Evolutionary conservation across 1,140 invertebrate genomes (phyloP), one percentile per base, ranked within the genome.

Genomic region (Achatina immaculata): DNA sequence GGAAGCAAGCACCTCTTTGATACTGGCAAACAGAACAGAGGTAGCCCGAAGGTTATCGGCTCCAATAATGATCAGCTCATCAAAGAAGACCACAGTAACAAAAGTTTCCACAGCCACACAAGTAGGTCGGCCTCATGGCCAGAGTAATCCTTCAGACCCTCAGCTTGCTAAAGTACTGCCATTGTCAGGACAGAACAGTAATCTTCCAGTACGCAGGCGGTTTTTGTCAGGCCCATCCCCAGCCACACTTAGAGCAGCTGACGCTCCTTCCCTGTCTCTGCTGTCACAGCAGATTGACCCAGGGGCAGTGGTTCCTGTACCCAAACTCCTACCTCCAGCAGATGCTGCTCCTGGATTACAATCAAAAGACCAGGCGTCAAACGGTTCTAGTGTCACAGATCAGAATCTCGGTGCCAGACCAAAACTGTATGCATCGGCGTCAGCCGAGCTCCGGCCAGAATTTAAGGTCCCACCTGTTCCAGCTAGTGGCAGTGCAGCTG

Each of bases 251-350:
- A 55, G 83, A 62, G 87, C 88, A 69, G 86, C 87, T n/a, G 80
- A 85, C 7, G 83, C 85, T 19, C 89, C 89, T n/a, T 36, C 86
- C 16, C 65, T 88, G 55, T 88, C 87, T 38, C 85, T 90, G 14
- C 51, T 89, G 21, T 79, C 82, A 19, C 80, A 80, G 43, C 62
- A 75, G 21, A 80, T 84, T 42, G 80, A 84, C 21, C 58, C 80
- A 55, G 28, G 85, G 83, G 43, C 87, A 86, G 68, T 71, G 88
- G 19, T 58, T 89, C 11, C 86, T 85, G 0, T 68, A 16, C 76
- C 76, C 28, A 45, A 68, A 36, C 58, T 66, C 9, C 31, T 68
- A 31, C 58, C 42, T 31, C 62, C 76, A 42, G 76, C 55, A n/a
- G 74, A 76, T 62, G 48, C 51, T 3, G n/a, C 40, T 42, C 73